Percentiles rank a stretch among this genome's conserved stretches.
phyloP scores from a whole-genome alignment of 2,113 vertebrate genomes.

The Sigmodon hispidus region DNA sequence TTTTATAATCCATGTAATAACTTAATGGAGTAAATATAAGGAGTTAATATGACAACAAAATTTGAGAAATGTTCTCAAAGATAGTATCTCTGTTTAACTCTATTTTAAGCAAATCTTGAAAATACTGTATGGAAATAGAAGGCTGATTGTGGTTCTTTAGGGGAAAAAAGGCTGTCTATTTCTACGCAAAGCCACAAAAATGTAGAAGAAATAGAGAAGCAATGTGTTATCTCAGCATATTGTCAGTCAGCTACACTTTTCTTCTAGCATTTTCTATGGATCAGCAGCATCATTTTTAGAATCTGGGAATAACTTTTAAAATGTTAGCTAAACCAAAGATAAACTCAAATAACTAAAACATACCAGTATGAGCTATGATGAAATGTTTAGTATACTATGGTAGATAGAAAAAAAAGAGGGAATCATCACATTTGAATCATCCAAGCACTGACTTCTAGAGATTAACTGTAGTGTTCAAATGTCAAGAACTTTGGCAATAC shows the following conservation, averaged over 20 bases:
- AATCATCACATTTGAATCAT: background rate
- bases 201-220: constrained; percentile 27
- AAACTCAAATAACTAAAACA: background rate
- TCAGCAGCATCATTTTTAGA: constrained; percentile 65
- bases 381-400: background rate
- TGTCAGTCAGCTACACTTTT: constrained; percentile 16
- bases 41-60: background rate
- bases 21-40: background rate
- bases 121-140: constrained; percentile 38
- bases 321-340: constrained; percentile 41
- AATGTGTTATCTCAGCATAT: constrained; percentile 52
- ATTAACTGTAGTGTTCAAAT: background rate
- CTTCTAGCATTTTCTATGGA: constrained; percentile 9
- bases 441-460: background rate
- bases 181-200: background rate
- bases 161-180: background rate
- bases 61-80: background rate
- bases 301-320: background rate
- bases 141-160: background rate
- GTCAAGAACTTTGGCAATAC: background rate
- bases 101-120: constrained; percentile 1
- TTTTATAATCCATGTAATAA: background rate
- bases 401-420: background rate
- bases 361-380: background rate
- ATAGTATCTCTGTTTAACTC: background rate